Base-by-base conservation (phyloP, 2,113 vertebrate genomes). In the Indicator maculatus region DNA sequence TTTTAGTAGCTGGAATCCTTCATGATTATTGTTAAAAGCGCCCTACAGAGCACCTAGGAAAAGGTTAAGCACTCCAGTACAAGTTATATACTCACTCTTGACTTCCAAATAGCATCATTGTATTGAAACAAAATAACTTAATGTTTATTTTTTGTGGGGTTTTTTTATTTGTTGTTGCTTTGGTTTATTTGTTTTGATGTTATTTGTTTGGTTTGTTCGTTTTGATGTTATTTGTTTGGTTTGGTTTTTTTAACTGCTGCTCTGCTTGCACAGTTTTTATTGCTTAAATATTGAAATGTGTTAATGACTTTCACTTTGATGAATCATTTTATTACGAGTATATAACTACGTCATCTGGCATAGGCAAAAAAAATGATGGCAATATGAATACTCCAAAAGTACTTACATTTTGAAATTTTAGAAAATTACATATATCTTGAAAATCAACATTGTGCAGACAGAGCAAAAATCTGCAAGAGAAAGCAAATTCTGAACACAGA, bases 231-330 rank as follows among this genome's bases (percentile, higher is more conserved):
- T n/a, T n/a, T 44, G 16, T 44, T 44, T 44, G 41, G 41, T 16
- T 44, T 44, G 41, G 41, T 41, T 21, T 60, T 16, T 77, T 76
- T 23, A 71, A 38, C 45, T 74, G 23, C 18, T 73, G 31, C 23
- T 87, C 94, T 89, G 8, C 20, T 60, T 93, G 77, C 52, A 18
- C 7, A 28, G 21, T 39, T 83, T 94, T 91, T 92, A 75, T 73
- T n/a, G 65, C 84, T 88, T 85, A 89, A 44, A 91, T 76, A 82
- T n/a, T 65, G 12, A 94, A 94, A 94, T 65, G 4, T 78, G 50
- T 31, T 79, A 95, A 88, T 44, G 11, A 3, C 10, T 92, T 82
- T 92, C 38, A 90, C 3, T 65, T 47, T 89, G 20, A 93, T 79
- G 94, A 88, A 79, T 89, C 86, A 58, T 59, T 74, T 77, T 2